phyloP scores from a whole-genome alignment of 2,888 invertebrate genomes.

The Tetheella fluctuosa region DNA sequence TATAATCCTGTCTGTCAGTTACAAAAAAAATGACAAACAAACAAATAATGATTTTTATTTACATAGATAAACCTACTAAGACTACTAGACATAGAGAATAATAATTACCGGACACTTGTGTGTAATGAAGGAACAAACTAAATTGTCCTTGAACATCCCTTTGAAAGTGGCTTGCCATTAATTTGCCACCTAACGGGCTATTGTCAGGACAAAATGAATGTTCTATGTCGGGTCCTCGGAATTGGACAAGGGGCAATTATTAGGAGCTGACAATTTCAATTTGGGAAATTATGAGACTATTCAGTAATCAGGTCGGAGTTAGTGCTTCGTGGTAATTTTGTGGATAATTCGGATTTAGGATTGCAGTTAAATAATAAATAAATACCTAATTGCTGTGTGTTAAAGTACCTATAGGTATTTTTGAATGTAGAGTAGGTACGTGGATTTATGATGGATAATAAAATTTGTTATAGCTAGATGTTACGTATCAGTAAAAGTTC shows the following conservation, averaged over 20 bases:
- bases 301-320: conserved; percentile 2
- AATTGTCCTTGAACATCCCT: conserved; percentile 9
- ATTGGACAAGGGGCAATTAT: conserved; percentile 29
- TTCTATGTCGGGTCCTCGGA: background rate
- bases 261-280: conserved; percentile 21
- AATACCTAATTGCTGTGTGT: background rate
- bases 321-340: background rate
- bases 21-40: too few relatives aligned
- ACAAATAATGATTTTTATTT: too few relatives aligned
- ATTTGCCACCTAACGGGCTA: conserved; percentile 15
- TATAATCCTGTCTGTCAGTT: too few relatives aligned
- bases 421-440: background rate
- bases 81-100: background rate
- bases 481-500: too few relatives aligned
- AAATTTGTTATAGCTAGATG: too few relatives aligned
- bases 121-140: background rate
- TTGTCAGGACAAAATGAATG: conserved; percentile 24
- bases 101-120: background rate
- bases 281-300: conserved; percentile 17
- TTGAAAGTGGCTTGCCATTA: conserved; percentile 5
- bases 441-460: too few relatives aligned
- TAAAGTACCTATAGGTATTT: background rate
- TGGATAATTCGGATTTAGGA: background rate
- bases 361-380: background rate
- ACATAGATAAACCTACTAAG: too few relatives aligned